Evolutionary conservation across 1,140 invertebrate genomes (phyloP).

Genomic region (Phymorhynchus buccinoides): DNA sequence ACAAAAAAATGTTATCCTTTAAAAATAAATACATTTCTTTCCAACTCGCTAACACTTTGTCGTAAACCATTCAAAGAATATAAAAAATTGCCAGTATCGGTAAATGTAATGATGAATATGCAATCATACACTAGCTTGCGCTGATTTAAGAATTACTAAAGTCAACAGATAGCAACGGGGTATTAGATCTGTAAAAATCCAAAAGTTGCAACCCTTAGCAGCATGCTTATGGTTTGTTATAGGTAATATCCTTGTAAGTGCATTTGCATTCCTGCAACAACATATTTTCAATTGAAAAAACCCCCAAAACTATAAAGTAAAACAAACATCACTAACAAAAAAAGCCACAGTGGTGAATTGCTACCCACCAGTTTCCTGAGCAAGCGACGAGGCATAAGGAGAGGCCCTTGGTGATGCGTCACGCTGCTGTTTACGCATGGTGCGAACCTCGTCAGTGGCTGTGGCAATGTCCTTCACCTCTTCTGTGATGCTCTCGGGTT

Average conservation of each 20-base stretch:
- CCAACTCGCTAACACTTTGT: too few species aligned
- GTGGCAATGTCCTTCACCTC: slow-evolving; percentile 11
- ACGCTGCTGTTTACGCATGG: neutral
- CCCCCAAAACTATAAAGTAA: neutral
- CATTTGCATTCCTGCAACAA: neutral
- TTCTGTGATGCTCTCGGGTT: neutral
- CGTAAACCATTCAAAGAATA: too few species aligned
- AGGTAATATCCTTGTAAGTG: neutral
- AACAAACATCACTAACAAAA: neutral
- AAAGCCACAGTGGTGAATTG: neutral
- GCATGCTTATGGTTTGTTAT: neutral
- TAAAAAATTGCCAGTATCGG: too few species aligned
- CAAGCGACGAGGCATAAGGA: neutral
- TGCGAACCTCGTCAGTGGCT: slow-evolving; percentile 14
- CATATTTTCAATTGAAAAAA: neutral
- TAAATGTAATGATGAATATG: too few species aligned
- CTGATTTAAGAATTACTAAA: too few species aligned
- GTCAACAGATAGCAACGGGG: too few species aligned
- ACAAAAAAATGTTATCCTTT: too few species aligned
- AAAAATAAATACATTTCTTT: too few species aligned
- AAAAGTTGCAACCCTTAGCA: too few species aligned
- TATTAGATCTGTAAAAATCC: too few species aligned
- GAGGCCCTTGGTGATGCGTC: neutral
- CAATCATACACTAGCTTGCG: too few species aligned
- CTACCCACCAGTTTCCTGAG: slow-evolving; percentile 4